Evolutionary conservation across 1,140 invertebrate species (phyloP), one percentile per base, ranked within the genome.

Genomic region (Philotrypesis tridentata): DNA sequence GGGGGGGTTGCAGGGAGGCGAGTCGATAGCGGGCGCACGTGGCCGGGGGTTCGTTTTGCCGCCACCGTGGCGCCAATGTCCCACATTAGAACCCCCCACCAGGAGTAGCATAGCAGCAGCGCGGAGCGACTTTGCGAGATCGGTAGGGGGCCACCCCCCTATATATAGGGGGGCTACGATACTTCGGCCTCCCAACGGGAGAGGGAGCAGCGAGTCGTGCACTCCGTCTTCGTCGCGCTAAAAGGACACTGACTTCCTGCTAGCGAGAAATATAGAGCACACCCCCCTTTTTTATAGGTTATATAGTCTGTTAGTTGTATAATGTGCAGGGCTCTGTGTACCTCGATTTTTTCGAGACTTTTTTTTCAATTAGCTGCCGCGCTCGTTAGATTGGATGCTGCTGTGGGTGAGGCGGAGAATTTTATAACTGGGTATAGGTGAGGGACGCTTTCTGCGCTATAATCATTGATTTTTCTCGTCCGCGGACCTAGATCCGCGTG

Each of bases 21-120:
- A 67, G 75, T 91, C 90, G 89, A 91, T 91, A 92, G 89, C 85
- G 87, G 68, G 86, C 87, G 90, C 90, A 91, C 90, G 91, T 92
- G 90, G 91, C 86, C 86, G 85, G 80, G 80, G 86, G 84, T 92
- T 92, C 89, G 76, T 82, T 72, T 70, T 87, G 87, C 89, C 88
- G 91, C 91, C 90, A 85, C 85, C 76, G 89, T 80, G 90, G 90
- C 91, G 90, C 91, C 90, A 89, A 88, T 85, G 88, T 90, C 85
- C 88, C 86, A 72, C 48, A 90, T 89, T 88, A 89, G 87, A 86
- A 84, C 87, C 85, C 86, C 80, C 70, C 78, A 80, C 65, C 27
- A 60, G 40, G 27, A n/a, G 55, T n/a, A n/a, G n/a, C n/a, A n/a
- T n/a, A n/a, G 12, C 2, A n/a, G 17, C 25, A 33, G 33, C 48